These are phyloP conservation scores for Sus cebifrons DNA, from an alignment of 2,797 vertebrate species.

Conservation along the genomic window DNA sequence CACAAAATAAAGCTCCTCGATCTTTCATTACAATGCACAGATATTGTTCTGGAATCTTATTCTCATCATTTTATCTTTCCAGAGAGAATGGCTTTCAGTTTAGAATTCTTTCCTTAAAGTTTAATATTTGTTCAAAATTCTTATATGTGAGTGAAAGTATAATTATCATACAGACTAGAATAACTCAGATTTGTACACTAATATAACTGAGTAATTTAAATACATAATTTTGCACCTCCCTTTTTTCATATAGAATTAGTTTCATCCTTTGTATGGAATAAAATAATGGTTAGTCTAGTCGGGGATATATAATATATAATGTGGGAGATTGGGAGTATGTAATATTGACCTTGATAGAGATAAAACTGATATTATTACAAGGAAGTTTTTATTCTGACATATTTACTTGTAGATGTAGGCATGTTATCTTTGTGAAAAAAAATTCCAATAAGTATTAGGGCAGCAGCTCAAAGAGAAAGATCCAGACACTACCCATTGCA, in stretches of 20 bases:
- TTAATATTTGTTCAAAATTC: constrained; percentile 15
- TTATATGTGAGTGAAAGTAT: background rate
- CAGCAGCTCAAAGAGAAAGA: background rate
- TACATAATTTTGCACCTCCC: background rate
- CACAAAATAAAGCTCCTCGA: background rate
- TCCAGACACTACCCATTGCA: rapidly evolving
- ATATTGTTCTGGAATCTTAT: background rate
- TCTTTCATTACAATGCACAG: background rate
- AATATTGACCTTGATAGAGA: background rate
- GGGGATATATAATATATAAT: background rate
- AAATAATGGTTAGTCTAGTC: background rate
- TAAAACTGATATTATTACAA: background rate
- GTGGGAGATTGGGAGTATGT: background rate
- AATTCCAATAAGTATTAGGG: background rate
- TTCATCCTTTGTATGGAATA: background rate
- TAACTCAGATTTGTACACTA: background rate
- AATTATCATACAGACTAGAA: background rate
- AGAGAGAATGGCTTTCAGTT: background rate
- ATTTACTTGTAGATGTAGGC: background rate
- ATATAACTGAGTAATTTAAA: background rate
- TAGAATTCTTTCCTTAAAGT: background rate
- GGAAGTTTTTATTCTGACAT: background rate
- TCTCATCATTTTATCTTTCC: background rate
- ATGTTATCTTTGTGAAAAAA: background rate
- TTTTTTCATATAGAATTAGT: background rate